Conservation (phyloP, 2,888 invertebrate genomes). For the Notodonta ziczac region DNA sequence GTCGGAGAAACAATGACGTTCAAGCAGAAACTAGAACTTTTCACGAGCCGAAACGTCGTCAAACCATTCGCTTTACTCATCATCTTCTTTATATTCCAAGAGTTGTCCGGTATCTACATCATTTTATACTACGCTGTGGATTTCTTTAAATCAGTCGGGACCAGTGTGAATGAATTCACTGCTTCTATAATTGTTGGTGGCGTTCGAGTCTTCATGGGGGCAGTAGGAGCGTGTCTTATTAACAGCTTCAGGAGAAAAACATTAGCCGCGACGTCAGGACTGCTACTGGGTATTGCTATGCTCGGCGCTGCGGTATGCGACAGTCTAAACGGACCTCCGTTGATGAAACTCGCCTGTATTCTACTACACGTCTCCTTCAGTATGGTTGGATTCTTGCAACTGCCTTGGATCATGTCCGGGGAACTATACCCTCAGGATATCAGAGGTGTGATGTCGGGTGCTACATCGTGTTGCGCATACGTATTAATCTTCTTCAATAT, state of each 20-base stretch:
- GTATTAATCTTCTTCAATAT: constrained; percentile 88
- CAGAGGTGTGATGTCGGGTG: constrained; percentile 88
- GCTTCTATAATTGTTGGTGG: constrained; percentile 89
- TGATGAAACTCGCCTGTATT: constrained; percentile 84
- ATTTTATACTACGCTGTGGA: constrained; percentile 89
- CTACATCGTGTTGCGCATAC: constrained; percentile 89
- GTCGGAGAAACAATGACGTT: constrained; percentile 66
- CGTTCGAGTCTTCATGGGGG: constrained; percentile 87
- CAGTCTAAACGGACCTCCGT: constrained; percentile 79
- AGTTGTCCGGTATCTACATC: constrained; percentile 89
- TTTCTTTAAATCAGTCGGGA: constrained; percentile 88
- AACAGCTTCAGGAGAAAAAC: constrained; percentile 86
- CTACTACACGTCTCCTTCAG: constrained; percentile 88
- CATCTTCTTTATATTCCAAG: constrained; percentile 88
- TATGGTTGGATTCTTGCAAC: constrained; percentile 89
- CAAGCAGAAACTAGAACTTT: constrained; percentile 67
- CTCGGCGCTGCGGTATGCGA: constrained; percentile 86
- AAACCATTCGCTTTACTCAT: constrained; percentile 88
- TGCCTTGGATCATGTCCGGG: constrained; percentile 91
- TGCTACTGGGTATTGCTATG: constrained; percentile 87
- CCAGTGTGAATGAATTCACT: constrained; percentile 87
- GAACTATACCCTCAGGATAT: constrained; percentile 89
- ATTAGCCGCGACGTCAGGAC: constrained; percentile 86
- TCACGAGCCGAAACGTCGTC: constrained; percentile 83
- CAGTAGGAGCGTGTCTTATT: constrained; percentile 87